Evolutionary conservation across 1,140 invertebrate genomes (phyloP), one percentile per base, ranked within the genome.

Genomic region (Macrocentrus cingulum): DNA sequence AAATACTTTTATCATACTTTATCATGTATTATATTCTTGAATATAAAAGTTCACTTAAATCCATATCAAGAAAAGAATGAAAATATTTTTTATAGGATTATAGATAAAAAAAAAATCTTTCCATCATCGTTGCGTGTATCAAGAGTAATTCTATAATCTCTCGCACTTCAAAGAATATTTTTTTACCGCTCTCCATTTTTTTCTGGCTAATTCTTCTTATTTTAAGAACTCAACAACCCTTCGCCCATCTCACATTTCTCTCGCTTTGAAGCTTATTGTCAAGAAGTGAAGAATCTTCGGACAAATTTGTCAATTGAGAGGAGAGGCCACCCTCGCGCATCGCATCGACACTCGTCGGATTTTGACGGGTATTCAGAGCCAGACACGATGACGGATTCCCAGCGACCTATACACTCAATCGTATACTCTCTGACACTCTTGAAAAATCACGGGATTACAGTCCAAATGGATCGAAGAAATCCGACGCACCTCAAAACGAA

Each of bases 341-440:
- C n/a, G 20, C 25, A 56, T 22, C 36, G 8, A 42, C 1, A 18
- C 9, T 22, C 25, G 55, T 4, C 4, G 25, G 25, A 29, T 4
- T 29, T 5, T 29, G 25, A 29, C 41, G 54, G 63, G 68, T 64
- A 72, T 72, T 71, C 66, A 72, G 46, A 3, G 37, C 32, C 45
- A 60, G 69, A 72, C n/a, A n/a, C 69, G 62, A 71, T 74, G 72
- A 75, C 66, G 63, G 65, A 75, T 75, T 61, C 45, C 57, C 48
- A 46, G 52, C 36, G 29, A 20, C 52, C n/a, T n/a, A n/a, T n/a
- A 59, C 57, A 63, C 61, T 46, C 37, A 45, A 56, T 56, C 56
- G 22, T 39, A 29, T 9, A 29, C 25, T n/a, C 25, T 56, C 59
- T 37, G 49, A 36, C 51, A 54, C 61, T 68, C 58, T 67, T 73